Percentiles rank a stretch among this genome's conserved stretches.
Evolutionary conservation across 1,140 invertebrate genomes (phyloP).

Genomic region (Bradynema listronoti): DNA sequence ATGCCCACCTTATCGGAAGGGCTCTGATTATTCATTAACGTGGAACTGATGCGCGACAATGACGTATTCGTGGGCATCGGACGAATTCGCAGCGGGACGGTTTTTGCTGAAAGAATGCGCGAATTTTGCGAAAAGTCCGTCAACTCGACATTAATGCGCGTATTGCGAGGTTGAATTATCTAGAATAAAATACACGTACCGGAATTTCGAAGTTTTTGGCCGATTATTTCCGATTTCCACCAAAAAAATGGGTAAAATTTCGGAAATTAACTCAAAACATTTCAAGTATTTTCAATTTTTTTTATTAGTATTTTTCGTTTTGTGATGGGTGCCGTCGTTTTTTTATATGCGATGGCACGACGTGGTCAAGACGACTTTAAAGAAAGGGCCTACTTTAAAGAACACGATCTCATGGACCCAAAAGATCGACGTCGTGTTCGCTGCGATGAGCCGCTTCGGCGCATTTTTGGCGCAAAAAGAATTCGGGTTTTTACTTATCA

Average conservation of each 20-base stretch:
- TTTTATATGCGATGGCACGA: conserved; percentile 29
- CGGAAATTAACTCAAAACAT: too few relatives aligned
- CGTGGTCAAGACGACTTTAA: conserved; percentile 35
- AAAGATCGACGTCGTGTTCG: conserved; percentile 37
- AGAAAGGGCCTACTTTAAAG: conserved; percentile 30
- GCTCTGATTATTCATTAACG: conserved; percentile 29
- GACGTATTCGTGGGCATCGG: conserved; percentile 32
- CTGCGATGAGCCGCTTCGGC: conserved; percentile 17
- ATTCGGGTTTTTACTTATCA: conserved; percentile 2
- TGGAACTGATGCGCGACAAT: conserved; percentile 36
- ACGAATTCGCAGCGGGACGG: conserved; percentile 26
- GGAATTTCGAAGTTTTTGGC: too few relatives aligned
- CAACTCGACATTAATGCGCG: conserved; percentile 33
- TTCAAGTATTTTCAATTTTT: too few relatives aligned
- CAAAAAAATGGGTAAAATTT: too few relatives aligned
- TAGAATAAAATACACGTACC: too few relatives aligned
- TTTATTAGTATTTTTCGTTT: too few relatives aligned
- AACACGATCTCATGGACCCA: conserved; percentile 29
- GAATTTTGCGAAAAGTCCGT: conserved; percentile 20
- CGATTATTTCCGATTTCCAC: too few relatives aligned
- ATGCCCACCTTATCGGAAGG: too few relatives aligned
- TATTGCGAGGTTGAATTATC: conserved; percentile 36
- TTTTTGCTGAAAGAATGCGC: conserved; percentile 30
- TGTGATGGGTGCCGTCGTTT: too few relatives aligned
- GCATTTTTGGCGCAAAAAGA: conserved; percentile 14